Conservation (phyloP, 1,140 invertebrate species). For the Chrysopa pallens region DNA sequence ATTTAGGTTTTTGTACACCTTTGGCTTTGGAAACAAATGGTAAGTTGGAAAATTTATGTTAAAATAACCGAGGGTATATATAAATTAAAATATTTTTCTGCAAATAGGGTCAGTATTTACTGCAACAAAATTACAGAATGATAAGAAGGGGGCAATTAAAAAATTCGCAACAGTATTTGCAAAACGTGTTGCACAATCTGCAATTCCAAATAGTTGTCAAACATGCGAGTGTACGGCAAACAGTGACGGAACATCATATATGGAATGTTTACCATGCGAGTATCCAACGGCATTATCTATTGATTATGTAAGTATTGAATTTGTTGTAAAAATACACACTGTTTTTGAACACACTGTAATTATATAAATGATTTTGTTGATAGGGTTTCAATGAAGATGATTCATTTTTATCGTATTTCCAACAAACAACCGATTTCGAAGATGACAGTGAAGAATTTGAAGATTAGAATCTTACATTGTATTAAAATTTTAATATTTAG, state of each 20-base stretch:
- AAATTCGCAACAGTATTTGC: slow-evolving; percentile 50
- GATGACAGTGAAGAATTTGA: too few relatives aligned
- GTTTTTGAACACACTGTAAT: too few relatives aligned
- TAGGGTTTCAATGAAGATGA: too few relatives aligned
- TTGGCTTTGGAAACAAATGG: slow-evolving; percentile 72
- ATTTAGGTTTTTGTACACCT: slow-evolving; percentile 58
- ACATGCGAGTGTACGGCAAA: slow-evolving; percentile 53
- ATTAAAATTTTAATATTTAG: too few relatives aligned
- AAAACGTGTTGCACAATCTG: slow-evolving; percentile 41
- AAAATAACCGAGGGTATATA: slow-evolving; percentile 12
- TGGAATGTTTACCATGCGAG: slow-evolving; percentile 39
- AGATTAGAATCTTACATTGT: too few relatives aligned
- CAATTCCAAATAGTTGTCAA: slow-evolving; percentile 41
- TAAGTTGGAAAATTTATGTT: slow-evolving; percentile 16
- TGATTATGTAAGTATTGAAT: slow-evolving; percentile 25
- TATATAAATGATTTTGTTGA: too few relatives aligned
- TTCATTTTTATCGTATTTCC: too few relatives aligned
- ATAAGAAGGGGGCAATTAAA: slow-evolving; percentile 36
- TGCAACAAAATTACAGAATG: slow-evolving; percentile 34
- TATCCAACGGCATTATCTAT: slow-evolving; percentile 28
- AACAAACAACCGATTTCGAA: too few relatives aligned
- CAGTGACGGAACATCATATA: slow-evolving; percentile 40
- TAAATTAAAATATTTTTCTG: slow-evolving; percentile 21
- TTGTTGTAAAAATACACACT: too few relatives aligned
- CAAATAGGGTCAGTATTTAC: slow-evolving; percentile 37